These are phyloP conservation scores for Ormyrus labotus DNA, from an alignment of 2,888 invertebrate genomes.

Conservation along the genomic window DNA sequence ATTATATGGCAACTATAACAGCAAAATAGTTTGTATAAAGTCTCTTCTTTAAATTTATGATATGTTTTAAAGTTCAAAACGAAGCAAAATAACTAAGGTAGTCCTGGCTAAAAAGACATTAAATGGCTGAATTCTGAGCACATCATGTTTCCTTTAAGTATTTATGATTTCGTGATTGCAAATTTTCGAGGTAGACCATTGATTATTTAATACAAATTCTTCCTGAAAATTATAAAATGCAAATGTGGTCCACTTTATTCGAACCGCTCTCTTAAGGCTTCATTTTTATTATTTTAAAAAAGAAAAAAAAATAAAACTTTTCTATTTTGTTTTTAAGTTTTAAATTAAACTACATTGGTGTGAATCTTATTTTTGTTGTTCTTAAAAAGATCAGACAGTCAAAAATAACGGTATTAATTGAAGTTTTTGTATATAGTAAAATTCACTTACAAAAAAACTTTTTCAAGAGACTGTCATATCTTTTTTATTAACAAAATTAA, in stretches of 20 bases:
- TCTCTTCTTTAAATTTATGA: conserved; percentile 32
- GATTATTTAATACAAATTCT: conserved; percentile 9
- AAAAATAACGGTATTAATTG: background rate
- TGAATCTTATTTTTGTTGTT: background rate
- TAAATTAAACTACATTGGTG: background rate
- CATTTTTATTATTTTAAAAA: conserved; percentile 1
- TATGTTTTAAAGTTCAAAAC: conserved; percentile 41
- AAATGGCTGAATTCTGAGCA: conserved; percentile 9
- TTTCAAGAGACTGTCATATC: no score
- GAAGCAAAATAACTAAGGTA: conserved; percentile 26
- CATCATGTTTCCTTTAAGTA: background rate
- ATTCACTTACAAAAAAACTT: no score
- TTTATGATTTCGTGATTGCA: conserved; percentile 27
- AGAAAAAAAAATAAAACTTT: background rate
- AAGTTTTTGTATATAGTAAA: background rate
- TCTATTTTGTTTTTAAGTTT: background rate
- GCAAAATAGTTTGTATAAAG: conserved; percentile 42
- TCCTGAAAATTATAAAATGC: conserved; percentile 32
- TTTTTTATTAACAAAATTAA: no score
- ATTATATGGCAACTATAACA: conserved; percentile 50
- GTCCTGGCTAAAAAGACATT: conserved; percentile 3
- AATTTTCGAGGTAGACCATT: conserved; percentile 47
- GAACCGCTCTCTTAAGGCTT: conserved; percentile 24
- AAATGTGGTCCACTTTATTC: conserved; percentile 11
- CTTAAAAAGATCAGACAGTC: background rate